phyloP scores from a whole-genome alignment of 2,113 vertebrate species.

The Myiopsitta monachus region DNA sequence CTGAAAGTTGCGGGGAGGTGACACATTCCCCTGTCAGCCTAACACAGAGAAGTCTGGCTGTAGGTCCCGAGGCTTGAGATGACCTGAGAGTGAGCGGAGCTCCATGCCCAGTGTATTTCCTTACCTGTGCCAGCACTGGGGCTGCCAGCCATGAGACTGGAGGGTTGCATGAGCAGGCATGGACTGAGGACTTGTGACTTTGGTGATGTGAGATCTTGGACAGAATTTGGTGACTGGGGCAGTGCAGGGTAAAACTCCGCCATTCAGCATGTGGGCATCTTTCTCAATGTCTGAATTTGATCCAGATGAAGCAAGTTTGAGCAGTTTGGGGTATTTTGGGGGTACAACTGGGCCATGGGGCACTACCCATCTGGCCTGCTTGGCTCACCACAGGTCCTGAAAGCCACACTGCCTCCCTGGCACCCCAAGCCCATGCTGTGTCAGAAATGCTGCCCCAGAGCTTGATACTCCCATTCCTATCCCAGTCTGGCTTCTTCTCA shows the following conservation, averaged over 20 bases:
- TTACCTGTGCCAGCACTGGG: fast-evolving
- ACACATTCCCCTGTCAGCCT: neutral
- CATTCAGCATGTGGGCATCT: fast-evolving
- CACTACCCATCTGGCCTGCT: neutral
- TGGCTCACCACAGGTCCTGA: neutral
- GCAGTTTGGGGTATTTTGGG: neutral
- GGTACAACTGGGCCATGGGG: fast-evolving
- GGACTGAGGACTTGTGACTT: neutral
- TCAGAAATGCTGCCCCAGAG: neutral
- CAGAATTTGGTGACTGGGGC: neutral
- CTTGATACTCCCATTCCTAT: neutral
- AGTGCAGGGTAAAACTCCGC: fast-evolving
- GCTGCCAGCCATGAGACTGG: neutral
- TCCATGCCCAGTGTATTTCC: fast-evolving
- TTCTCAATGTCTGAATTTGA: neutral
- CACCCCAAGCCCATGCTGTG: fast-evolving
- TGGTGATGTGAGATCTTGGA: neutral
- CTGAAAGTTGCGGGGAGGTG: neutral
- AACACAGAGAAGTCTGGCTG: neutral
- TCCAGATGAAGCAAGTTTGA: neutral
- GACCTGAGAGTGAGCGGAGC: neutral
- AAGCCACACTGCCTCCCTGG: neutral
- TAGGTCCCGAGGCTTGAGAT: neutral
- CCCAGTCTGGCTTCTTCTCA: neutral
- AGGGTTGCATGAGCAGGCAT: neutral